Evolutionary conservation across 53 echinoderm and acorn worm species (phyloP).

Genomic region (Patiria pectinifera): DNA sequence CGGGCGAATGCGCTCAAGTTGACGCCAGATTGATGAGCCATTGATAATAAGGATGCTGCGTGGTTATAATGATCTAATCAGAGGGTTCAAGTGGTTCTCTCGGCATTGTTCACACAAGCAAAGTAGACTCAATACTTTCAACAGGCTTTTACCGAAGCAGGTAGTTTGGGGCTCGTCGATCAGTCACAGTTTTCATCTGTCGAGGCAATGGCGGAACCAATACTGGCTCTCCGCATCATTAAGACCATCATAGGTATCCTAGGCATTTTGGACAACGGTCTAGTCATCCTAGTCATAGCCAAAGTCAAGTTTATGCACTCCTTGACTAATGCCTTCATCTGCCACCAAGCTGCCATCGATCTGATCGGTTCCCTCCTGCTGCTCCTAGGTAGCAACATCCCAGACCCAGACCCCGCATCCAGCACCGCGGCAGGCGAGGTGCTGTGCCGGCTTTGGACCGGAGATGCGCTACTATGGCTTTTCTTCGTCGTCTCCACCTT

Average conservation of each 20-base stretch:
- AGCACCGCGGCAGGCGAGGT: constrained; percentile 58
- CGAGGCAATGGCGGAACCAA: constrained; percentile 13
- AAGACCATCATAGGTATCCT: constrained; percentile 64
- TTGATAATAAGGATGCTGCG: too few species aligned
- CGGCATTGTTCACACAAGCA: background rate
- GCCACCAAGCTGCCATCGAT: constrained; percentile 83
- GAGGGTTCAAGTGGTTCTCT: too few species aligned
- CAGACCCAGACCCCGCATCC: constrained; percentile 39
- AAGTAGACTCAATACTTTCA: background rate
- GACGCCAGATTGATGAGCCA: too few species aligned
- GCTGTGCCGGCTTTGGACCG: constrained; percentile 87
- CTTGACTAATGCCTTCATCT: constrained; percentile 77
- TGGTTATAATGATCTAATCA: too few species aligned
- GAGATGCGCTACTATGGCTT: constrained; percentile 72
- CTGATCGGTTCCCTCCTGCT: constrained; percentile 78
- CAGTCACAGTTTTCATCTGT: too few species aligned
- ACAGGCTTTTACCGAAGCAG: background rate
- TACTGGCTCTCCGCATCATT: constrained; percentile 14
- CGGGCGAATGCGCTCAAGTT: too few species aligned
- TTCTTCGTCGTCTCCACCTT: constrained; percentile 83
- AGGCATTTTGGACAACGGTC: constrained; percentile 67
- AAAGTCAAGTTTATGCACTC: constrained; percentile 64
- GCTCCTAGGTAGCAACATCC: constrained; percentile 47
- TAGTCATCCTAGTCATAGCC: constrained; percentile 77
- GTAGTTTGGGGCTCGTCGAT: background rate